These are phyloP conservation scores for Diadema setosum DNA, from an alignment of 35 echinoderm and acorn worm genomes.

Conservation along the genomic window DNA sequence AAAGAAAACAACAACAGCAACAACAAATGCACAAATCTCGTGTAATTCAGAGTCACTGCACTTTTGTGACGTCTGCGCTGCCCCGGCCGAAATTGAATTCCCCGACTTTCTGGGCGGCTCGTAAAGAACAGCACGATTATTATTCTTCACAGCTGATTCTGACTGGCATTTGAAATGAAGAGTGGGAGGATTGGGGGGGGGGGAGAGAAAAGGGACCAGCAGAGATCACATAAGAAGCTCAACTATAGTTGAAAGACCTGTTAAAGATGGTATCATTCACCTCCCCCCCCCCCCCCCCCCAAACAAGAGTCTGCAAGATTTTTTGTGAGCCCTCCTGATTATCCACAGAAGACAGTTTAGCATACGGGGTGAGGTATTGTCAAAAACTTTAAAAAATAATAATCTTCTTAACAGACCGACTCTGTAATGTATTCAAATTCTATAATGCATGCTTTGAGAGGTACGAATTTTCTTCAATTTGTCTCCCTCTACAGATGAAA, in stretches of 20 bases:
- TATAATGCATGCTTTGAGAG: no score
- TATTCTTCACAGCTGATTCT: not conserved
- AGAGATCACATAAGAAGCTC: not conserved
- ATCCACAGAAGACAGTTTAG: not conserved
- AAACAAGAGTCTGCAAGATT: no score
- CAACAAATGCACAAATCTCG: no score
- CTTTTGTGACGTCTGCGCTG: not conserved
- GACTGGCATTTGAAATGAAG: not conserved
- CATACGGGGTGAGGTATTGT: no score
- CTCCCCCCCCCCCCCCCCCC: not conserved
- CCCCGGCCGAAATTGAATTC: not conserved
- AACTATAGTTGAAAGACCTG: not conserved
- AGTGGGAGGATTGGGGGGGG: not conserved
- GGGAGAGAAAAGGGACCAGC: not conserved
- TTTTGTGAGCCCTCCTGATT: not conserved
- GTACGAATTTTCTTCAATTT: no score
- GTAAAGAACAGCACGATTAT: not conserved
- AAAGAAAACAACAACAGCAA: no score
- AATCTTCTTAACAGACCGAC: no score
- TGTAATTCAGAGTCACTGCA: conserved; percentile 1
- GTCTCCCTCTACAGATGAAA: no score
- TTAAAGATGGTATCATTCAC: not conserved
- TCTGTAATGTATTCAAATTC: no score
- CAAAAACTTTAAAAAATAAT: no score
- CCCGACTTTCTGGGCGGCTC: not conserved